Evolutionary conservation across 2,797 vertebrate genomes (phyloP).

Genomic region (Sebastes steindachneri): DNA sequence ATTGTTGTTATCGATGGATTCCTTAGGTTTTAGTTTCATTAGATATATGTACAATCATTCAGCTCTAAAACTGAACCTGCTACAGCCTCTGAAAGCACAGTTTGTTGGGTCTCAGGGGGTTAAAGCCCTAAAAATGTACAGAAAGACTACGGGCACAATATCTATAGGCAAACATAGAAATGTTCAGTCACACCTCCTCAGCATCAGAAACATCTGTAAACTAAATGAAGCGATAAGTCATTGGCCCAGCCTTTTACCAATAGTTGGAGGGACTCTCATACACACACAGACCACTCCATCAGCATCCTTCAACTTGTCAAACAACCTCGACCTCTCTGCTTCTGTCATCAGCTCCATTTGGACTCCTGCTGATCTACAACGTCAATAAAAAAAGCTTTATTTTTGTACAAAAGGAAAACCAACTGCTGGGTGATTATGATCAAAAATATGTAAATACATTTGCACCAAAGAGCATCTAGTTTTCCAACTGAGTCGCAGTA

Average conservation of each 20-base stretch:
- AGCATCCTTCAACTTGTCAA: background rate
- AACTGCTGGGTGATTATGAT: background rate
- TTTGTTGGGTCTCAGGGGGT: too few relatives aligned
- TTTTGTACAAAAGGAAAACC: background rate
- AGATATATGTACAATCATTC: too few relatives aligned
- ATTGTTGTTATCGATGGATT: too few relatives aligned
- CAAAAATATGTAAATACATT: background rate
- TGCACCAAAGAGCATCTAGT: background rate
- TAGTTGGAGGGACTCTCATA: background rate
- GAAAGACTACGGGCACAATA: background rate
- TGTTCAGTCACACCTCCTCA: background rate
- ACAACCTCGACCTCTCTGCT: background rate
- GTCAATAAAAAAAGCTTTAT: background rate
- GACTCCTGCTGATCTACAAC: background rate
- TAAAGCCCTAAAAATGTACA: background rate
- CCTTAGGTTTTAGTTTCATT: too few relatives aligned
- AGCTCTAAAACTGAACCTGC: too few relatives aligned
- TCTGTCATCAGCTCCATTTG: background rate
- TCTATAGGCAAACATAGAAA: background rate
- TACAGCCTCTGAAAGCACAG: too few relatives aligned
- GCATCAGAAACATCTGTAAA: background rate
- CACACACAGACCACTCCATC: background rate
- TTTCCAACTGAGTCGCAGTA: conserved; percentile 1
- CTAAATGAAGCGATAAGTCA: background rate
- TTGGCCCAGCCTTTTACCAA: background rate